Base-by-base conservation (phyloP, 2,888 invertebrate genomes). In the Tipula unca region DNA sequence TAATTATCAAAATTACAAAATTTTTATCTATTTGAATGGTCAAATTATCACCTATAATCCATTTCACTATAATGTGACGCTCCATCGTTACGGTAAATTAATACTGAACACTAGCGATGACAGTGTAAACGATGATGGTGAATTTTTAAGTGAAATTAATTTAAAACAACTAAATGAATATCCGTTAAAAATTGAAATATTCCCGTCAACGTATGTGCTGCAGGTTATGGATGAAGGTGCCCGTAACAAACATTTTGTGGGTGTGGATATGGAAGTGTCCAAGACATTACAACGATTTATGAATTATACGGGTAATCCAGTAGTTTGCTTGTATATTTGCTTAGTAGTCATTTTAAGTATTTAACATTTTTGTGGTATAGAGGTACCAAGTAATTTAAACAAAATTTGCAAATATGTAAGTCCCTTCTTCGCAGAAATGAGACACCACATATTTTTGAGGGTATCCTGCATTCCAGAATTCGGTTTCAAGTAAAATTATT, bases 151-250 rank as follows among this genome's bases (percentile, higher is more conserved):
- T 25, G 86, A 87, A 3, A 85, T 88, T 25, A 69, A 69, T 1
- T 90, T 91, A 85, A 20, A 86, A 10, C 88, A 90, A 86, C 87
- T 91, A 0, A 87, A 90, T 85, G 89, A 89, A 1, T 90, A 90
- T 87, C 88, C 89, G 0, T 6, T 91, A 14, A 88, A 88, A 1
- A 87, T 89, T 0, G 90, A 91, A 86, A 88, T 90, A 35, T 90
- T 91, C 85, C 87, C 88, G 85, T 90, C 91, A 25, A 69, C 69
- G 25, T 69, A 69, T 13, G 69, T 69, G 25, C 1, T 69, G 25
- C 3, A 25, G 1, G 25, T 25, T 1, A 8, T 10, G 20, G 69
- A 69, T 25, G 1, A 25, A 25, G 25, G n/a, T 25, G 25, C 69
- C 10, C 8, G 69, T 3, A 20, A 13, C 1, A 20, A 8, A 25